A percentile compares a stretch with the other conserved stretches of the same genome.
phyloP scores from a whole-genome alignment of 2,888 invertebrate genomes.

The Steinernema hermaphroditum region DNA sequence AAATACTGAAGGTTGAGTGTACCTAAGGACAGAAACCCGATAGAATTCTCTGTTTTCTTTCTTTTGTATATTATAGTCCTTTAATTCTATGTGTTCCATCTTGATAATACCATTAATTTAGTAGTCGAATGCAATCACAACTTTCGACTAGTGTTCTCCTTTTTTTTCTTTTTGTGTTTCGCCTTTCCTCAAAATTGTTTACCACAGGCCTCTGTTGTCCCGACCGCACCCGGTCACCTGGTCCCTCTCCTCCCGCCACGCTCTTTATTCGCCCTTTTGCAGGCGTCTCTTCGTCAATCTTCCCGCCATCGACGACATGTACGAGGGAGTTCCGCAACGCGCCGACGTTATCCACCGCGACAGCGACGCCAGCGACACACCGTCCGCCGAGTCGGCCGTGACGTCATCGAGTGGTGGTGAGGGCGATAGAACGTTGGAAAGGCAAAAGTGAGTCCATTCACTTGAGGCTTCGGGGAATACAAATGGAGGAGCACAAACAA shows the following conservation, averaged over 20 bases:
- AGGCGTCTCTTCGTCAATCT: conserved; percentile 39
- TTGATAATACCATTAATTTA: no score
- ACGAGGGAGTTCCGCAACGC: conserved; percentile 35
- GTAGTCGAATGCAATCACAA: no score
- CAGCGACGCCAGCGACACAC: conserved; percentile 28
- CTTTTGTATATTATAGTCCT: no score
- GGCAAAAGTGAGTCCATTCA: background rate
- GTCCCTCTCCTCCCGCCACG: background rate
- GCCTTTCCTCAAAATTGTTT: conserved; percentile 6
- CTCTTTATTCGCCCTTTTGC: background rate
- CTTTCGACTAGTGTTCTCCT: no score
- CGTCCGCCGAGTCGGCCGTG: conserved; percentile 36
- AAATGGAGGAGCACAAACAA: background rate
- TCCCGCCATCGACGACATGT: conserved; percentile 40
- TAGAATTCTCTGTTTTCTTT: no score
- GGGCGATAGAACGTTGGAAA: background rate
- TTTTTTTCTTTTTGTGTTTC: no score
- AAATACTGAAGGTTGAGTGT: no score
- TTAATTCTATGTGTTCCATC: no score
- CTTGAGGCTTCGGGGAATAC: background rate
- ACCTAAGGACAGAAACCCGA: no score
- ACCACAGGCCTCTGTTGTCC: background rate
- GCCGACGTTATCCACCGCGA: conserved; percentile 34
- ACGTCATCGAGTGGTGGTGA: background rate
- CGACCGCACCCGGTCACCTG: background rate